These are phyloP conservation scores for Xiphorhynchus elegans DNA, from an alignment of 2,113 vertebrate genomes.

Conservation along the genomic window DNA sequence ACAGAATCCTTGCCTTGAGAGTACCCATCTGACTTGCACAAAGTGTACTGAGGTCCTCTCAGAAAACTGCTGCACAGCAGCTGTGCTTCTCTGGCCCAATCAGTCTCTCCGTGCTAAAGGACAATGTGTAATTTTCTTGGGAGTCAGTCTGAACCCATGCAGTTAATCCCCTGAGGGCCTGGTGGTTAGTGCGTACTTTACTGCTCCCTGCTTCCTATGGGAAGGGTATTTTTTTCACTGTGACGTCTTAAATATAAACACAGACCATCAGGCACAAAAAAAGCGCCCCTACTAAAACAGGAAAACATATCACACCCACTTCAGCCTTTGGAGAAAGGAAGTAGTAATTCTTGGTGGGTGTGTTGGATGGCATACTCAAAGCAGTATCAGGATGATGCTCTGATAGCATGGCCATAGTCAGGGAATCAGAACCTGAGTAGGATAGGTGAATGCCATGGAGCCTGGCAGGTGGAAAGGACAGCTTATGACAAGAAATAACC, in stretches of 20 bases:
- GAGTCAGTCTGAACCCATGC: neutral
- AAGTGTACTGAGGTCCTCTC: neutral
- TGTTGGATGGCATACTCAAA: neutral
- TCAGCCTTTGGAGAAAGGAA: neutral
- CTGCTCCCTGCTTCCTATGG: neutral
- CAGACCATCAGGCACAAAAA: neutral
- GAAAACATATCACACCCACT: neutral
- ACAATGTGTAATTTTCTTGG: neutral
- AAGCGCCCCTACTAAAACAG: neutral
- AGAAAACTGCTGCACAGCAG: neutral
- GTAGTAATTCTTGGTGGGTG: neutral
- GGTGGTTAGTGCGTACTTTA: neutral
- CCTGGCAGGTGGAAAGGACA: neutral
- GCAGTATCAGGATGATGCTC: accelerated
- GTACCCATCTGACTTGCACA: neutral
- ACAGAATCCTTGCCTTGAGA: neutral
- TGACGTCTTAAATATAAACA: neutral
- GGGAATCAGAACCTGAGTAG: neutral
- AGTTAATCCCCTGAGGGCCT: neutral
- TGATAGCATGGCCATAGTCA: neutral
- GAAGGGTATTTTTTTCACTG: neutral
- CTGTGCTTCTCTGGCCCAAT: neutral
- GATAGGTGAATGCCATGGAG: neutral
- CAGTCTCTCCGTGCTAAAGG: neutral
- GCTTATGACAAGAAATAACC: constrained; percentile 43